A percentile compares a stretch with the other conserved stretches of the same genome.
Evolutionary conservation across 2,113 vertebrate species (phyloP).

Genomic region (Ceyx cyanopectus): DNA sequence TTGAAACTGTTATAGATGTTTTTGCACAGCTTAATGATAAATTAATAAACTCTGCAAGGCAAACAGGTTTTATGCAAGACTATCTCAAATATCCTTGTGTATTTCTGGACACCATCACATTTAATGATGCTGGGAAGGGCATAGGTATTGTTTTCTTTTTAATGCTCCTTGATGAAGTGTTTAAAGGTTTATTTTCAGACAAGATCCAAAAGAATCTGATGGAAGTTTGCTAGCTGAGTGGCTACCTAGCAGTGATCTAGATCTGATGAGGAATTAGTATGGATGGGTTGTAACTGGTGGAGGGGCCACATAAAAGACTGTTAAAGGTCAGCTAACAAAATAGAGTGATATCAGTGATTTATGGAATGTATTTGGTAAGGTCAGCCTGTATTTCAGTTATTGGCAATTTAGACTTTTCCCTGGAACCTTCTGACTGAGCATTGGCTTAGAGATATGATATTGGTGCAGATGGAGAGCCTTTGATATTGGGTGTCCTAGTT

Average conservation of each 20-base stretch:
- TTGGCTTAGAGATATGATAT: neutral
- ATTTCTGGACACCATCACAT: neutral
- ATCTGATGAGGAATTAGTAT: neutral
- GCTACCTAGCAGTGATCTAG: neutral
- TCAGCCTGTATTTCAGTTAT: neutral
- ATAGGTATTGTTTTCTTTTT: neutral
- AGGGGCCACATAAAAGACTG: neutral
- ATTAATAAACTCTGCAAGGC: neutral
- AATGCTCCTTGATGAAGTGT: neutral
- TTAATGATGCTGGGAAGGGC: neutral
- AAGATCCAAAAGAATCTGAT: neutral
- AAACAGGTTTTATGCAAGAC: neutral
- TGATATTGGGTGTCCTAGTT: neutral
- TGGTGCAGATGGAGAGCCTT: neutral
- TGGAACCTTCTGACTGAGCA: neutral
- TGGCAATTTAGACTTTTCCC: neutral
- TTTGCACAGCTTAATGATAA: neutral
- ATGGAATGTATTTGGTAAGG: neutral
- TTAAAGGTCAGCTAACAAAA: neutral
- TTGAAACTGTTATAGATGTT: neutral
- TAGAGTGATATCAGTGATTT: neutral
- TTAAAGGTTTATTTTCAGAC: neutral
- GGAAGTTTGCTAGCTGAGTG: neutral
- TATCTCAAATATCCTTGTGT: fast-evolving
- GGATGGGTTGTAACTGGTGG: neutral